phyloP scores from a whole-genome alignment of 2,797 vertebrate genomes.

The Crocodylus rhombifer region DNA sequence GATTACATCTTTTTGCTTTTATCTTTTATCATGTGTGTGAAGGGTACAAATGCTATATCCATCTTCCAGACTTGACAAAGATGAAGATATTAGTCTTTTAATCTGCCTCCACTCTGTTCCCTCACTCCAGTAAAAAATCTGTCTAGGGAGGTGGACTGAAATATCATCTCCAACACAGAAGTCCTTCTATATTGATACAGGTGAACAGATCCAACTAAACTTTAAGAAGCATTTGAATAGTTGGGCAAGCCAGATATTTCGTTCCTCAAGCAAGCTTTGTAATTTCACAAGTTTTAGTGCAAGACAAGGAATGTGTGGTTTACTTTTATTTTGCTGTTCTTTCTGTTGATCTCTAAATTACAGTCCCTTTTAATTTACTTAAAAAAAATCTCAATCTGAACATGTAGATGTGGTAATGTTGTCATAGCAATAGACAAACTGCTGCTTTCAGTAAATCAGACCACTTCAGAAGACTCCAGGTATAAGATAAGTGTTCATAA shows the following conservation, averaged over 20 bases:
- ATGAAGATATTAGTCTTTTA: background rate
- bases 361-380: background rate
- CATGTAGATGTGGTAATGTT: background rate
- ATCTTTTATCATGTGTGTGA: background rate
- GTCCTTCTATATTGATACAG: background rate
- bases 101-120: background rate
- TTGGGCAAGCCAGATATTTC: rapidly evolving
- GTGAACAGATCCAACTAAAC: background rate
- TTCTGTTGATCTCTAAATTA: background rate
- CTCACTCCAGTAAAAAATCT: background rate
- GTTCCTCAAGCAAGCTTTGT: background rate
- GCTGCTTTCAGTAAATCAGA: background rate
- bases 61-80: background rate
- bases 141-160: background rate
- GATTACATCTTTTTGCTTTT: constrained; percentile 9
- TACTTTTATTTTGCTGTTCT: background rate
- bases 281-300: background rate
- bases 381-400: background rate
- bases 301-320: background rate
- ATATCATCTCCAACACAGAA: background rate
- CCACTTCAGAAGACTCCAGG: background rate
- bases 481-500: background rate
- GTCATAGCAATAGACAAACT: background rate
- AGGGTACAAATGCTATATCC: background rate
- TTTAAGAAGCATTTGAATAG: background rate